Percentiles rank a stretch among this genome's conserved stretches.
These are phyloP conservation scores for Rhinogobius similis DNA, from an alignment of 2,113 vertebrate genomes.

Conservation along the genomic window DNA sequence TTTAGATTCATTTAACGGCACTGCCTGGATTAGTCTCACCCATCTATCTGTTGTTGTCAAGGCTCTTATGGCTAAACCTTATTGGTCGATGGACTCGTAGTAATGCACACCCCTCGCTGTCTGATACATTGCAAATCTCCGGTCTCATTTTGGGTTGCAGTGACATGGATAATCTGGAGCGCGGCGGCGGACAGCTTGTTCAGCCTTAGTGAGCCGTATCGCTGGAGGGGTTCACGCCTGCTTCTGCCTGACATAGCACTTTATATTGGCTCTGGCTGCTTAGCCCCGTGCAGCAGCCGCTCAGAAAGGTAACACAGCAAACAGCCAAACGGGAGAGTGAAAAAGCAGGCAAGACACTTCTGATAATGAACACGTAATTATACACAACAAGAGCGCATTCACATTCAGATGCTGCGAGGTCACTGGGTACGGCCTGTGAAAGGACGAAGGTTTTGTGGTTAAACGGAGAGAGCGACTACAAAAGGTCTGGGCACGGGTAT, in stretches of 20 bases:
- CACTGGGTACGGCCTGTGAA: not conserved
- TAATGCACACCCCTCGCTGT: slow-evolving; percentile 28
- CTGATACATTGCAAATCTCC: slow-evolving; percentile 43
- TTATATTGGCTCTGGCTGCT: slow-evolving; percentile 46
- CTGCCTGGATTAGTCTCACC: not conserved
- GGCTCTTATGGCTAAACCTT: not conserved
- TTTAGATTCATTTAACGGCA: not conserved
- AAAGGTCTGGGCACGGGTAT: not conserved
- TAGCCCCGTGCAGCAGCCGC: slow-evolving; percentile 17
- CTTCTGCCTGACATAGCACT: slow-evolving; percentile 54
- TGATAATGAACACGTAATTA: slow-evolving; percentile 8
- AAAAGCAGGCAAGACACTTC: not conserved
- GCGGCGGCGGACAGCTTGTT: slow-evolving; percentile 36
- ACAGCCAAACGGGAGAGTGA: slow-evolving; percentile 20
- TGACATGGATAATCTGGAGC: slow-evolving; percentile 55
- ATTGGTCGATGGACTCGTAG: slow-evolving; percentile 10
- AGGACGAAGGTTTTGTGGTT: not conserved
- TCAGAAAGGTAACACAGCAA: slow-evolving; percentile 27
- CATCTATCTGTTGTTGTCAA: not conserved
- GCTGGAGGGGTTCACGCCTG: slow-evolving; percentile 41
- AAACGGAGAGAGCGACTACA: not conserved
- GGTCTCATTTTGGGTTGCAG: slow-evolving; percentile 51
- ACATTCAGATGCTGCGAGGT: not conserved
- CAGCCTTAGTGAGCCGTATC: slow-evolving; percentile 41
- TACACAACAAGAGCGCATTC: not conserved